phyloP scores from a whole-genome alignment of 2,113 vertebrate genomes.

The Blennius ocellaris region DNA sequence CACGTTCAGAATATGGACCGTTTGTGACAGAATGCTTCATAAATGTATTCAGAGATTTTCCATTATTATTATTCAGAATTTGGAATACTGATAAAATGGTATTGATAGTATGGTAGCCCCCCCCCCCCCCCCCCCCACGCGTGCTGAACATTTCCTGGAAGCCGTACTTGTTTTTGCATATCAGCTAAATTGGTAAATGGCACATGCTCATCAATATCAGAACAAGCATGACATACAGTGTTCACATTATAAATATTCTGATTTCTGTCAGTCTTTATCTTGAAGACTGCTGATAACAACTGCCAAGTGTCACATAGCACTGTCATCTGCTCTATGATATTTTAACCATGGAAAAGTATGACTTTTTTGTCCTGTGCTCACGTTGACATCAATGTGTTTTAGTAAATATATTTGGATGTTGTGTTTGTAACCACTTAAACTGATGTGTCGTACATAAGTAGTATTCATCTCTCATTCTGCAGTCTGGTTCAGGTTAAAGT shows the following conservation, averaged over 20 bases:
- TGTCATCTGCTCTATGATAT: conserved; percentile 9
- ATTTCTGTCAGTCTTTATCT: conserved; percentile 23
- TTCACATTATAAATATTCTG: conserved; percentile 29
- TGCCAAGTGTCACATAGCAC: neutral
- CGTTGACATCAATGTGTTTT: too few relatives aligned
- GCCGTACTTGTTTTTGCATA: neutral
- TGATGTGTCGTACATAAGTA: too few relatives aligned
- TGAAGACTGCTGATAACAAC: conserved; percentile 5
- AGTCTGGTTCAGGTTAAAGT: too few relatives aligned
- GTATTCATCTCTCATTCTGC: too few relatives aligned
- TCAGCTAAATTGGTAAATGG: conserved; percentile 34
- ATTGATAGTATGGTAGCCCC: neutral
- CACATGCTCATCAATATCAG: conserved; percentile 31
- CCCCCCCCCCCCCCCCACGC: too few relatives aligned
- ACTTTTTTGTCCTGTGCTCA: too few relatives aligned
- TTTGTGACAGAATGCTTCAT: neutral
- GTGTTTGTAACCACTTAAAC: too few relatives aligned
- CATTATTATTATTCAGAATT: neutral
- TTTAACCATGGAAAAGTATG: too few relatives aligned
- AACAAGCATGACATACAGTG: conserved; percentile 18
- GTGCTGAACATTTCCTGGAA: conserved; percentile 12
- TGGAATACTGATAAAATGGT: neutral
- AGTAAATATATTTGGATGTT: too few relatives aligned
- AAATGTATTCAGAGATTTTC: neutral
- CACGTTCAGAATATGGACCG: neutral